Percentiles rank a stretch among this genome's conserved stretches.
These are phyloP conservation scores for Nephrotoma guestfalica DNA, from an alignment of 2,888 invertebrate species.

Conservation along the genomic window DNA sequence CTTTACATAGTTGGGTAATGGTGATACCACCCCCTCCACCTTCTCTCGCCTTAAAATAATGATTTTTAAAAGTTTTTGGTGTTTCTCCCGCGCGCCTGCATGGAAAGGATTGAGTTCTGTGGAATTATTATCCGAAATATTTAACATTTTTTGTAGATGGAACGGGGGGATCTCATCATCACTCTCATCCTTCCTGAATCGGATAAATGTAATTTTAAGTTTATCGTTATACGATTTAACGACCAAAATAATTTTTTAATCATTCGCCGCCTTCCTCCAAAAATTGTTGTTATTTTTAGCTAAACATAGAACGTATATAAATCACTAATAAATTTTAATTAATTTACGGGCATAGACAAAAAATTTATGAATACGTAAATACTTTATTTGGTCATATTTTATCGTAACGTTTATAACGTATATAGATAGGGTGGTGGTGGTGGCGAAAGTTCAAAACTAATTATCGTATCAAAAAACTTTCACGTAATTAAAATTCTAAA, in stretches of 20 bases:
- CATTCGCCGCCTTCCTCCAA: not conserved
- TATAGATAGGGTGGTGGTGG: too few species aligned
- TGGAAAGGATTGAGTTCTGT: not conserved
- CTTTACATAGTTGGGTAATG: not conserved
- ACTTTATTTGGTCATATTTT: too few species aligned
- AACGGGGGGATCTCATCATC: not conserved
- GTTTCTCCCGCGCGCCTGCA: not conserved
- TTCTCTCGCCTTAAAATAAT: not conserved
- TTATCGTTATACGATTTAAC: not conserved
- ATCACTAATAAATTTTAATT: not conserved
- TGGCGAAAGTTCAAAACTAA: not conserved
- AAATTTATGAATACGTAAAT: too few species aligned
- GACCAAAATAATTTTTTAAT: not conserved
- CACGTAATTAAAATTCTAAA: not conserved
- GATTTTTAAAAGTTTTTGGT: not conserved
- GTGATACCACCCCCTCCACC: not conserved
- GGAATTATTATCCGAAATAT: not conserved
- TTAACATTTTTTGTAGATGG: not conserved
- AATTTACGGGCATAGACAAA: not conserved
- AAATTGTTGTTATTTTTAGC: not conserved
- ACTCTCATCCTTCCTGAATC: not conserved
- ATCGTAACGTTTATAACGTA: too few species aligned
- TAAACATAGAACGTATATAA: not conserved
- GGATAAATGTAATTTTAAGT: not conserved
- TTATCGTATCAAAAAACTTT: not conserved